These are phyloP conservation scores for Hirundo rustica DNA, from an alignment of 2,797 vertebrate species.

Conservation along the genomic window DNA sequence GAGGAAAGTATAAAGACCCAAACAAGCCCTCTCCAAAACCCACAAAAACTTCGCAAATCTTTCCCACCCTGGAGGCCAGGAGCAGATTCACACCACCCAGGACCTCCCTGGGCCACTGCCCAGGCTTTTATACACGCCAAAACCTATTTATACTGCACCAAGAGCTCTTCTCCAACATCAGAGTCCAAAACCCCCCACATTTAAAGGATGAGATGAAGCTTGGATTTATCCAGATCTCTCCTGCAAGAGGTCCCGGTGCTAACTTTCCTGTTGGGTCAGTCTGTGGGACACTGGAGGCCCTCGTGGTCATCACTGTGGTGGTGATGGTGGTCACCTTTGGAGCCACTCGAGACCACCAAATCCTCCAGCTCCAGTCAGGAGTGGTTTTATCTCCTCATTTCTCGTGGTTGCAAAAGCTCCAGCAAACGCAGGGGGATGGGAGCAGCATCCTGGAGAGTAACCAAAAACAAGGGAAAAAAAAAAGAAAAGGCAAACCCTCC, in stretches of 20 bases:
- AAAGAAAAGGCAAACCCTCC: too few relatives aligned
- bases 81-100: not conserved
- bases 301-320: not conserved
- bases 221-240: not conserved
- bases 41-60: not conserved
- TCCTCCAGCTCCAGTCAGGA: not conserved
- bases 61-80: not conserved
- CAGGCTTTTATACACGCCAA: not conserved
- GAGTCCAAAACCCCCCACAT: not conserved
- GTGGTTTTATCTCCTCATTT: not conserved
- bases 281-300: not conserved
- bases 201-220: not conserved
- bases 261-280: not conserved
- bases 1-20: not conserved
- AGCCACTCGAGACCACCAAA: not conserved
- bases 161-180: not conserved
- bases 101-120: not conserved
- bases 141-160: not conserved
- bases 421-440: not conserved
- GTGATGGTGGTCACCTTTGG: not conserved
- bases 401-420: not conserved
- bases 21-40: not conserved
- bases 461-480: not conserved
- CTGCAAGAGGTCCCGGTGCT: not conserved
- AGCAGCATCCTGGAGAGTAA: not conserved